Conservation (phyloP, 1,140 invertebrate species). For the Drosophila lini region DNA sequence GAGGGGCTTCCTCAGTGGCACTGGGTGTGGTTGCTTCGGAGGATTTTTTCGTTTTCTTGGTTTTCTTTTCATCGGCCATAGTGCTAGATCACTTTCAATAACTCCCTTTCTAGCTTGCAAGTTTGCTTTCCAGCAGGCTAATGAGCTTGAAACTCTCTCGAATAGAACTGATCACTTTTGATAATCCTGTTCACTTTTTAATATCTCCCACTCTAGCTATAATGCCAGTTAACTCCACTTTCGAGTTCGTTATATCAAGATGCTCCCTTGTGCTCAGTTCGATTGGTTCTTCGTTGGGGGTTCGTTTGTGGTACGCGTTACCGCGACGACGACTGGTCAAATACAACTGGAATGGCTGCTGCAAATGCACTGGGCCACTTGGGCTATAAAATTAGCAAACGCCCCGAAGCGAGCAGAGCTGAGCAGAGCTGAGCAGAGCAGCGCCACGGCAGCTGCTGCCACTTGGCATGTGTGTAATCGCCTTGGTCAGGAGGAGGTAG, state of each 20-base stretch:
- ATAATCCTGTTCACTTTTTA: not conserved
- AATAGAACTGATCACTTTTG: not conserved
- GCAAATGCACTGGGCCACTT: conserved; percentile 71
- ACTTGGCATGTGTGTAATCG: conserved; percentile 51
- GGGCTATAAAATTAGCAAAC: conserved; percentile 76
- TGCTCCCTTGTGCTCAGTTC: conserved; percentile 24
- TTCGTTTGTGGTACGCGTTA: conserved; percentile 59
- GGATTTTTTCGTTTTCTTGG: conserved; percentile 81
- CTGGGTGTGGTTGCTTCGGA: conserved; percentile 56
- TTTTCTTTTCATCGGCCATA: conserved; percentile 82
- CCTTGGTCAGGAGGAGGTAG: conserved; percentile 41
- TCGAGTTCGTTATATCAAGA: conserved; percentile 20
- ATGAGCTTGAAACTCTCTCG: not conserved
- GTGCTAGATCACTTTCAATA: conserved; percentile 2
- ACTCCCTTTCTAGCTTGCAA: conserved; percentile 1
- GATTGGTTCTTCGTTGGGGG: conserved; percentile 48
- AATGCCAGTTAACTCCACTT: not conserved
- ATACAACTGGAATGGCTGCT: conserved; percentile 77
- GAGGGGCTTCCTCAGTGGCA: conserved; percentile 37
- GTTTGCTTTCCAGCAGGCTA: not conserved
- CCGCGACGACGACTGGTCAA: conserved; percentile 71
- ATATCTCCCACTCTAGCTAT: not conserved
- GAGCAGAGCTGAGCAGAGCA: conserved; percentile 37
- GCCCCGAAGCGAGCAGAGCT: conserved; percentile 50
- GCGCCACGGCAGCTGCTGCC: conserved; percentile 47